Conservation (phyloP, 2,113 vertebrate species). For the Boulengeromyrus knoepffleri region DNA sequence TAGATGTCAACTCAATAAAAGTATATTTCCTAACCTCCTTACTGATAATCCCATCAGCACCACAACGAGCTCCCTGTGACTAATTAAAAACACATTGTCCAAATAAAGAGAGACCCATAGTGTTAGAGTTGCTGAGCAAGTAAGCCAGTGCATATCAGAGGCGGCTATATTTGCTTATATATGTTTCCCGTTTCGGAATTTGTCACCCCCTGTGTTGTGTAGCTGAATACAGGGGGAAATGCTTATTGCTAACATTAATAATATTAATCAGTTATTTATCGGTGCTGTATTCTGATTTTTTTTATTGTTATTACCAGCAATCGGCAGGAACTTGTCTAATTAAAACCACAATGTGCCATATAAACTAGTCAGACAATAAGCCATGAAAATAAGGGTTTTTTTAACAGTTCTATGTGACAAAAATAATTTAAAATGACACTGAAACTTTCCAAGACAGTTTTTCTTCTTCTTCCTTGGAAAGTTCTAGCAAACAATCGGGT, state of each 20-base stretch:
- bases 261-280: neutral
- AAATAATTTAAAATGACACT: neutral
- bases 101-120: neutral
- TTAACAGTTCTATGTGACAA: neutral
- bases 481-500: neutral
- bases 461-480: slow-evolving; percentile 9
- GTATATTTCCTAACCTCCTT: neutral
- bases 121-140: neutral
- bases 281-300: neutral
- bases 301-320: neutral
- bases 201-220: neutral
- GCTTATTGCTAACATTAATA: neutral
- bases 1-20: neutral
- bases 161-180: neutral
- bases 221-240: neutral
- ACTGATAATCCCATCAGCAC: neutral
- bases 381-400: neutral
- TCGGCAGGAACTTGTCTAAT: neutral
- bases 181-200: neutral
- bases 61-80: neutral
- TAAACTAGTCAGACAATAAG: neutral
- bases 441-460: neutral
- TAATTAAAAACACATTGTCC: neutral
- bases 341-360: neutral
- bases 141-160: neutral